Evolutionary conservation across 2,113 vertebrate species (phyloP).

Genomic region (Microtus ochrogaster): DNA sequence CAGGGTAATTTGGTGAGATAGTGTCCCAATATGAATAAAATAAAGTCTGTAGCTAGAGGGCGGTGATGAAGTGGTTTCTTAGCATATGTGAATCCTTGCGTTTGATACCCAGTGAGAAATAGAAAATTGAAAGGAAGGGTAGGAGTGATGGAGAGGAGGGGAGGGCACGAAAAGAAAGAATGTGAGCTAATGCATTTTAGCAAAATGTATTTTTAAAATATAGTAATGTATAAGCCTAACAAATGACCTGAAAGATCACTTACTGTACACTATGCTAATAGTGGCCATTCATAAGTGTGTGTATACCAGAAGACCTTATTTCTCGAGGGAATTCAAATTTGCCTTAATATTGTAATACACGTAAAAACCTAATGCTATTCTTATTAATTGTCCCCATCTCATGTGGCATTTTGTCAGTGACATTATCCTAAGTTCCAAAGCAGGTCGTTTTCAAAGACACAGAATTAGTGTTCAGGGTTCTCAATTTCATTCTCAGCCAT

Average conservation of each 20-base stretch:
- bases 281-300: not conserved
- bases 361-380: not conserved
- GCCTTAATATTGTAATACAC: not conserved
- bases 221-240: not conserved
- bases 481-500: slow-evolving; percentile 10
- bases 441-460: not conserved
- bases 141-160: too few species aligned
- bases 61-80: not conserved
- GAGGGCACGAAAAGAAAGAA: not conserved
- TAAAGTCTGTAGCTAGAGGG: too few species aligned
- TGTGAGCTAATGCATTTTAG: not conserved
- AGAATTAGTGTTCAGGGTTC: not conserved
- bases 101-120: not conserved
- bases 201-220: not conserved
- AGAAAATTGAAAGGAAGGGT: not conserved
- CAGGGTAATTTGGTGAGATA: not conserved
- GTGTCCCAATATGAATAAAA: not conserved
- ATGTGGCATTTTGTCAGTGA: not conserved
- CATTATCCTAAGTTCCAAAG: not conserved
- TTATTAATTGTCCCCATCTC: not conserved
- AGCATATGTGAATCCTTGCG: not conserved
- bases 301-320: not conserved
- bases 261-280: not conserved
- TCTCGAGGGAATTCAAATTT: not conserved
- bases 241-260: not conserved